Evolutionary conservation across 2,113 vertebrate genomes (phyloP).

Genomic region (Takifugu flavidus): DNA sequence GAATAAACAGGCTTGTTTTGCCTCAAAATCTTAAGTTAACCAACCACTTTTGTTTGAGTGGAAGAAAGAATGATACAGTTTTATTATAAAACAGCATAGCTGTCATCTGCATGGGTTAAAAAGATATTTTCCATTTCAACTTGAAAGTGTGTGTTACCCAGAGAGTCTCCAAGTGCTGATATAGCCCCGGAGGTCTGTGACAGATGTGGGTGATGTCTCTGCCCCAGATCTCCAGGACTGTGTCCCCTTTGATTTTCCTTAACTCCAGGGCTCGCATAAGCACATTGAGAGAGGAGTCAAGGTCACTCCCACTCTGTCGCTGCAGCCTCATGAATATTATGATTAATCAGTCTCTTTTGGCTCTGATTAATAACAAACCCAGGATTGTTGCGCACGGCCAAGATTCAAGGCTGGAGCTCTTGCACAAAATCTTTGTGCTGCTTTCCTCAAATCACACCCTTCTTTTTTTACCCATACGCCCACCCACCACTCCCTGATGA

Average conservation of each 20-base stretch:
- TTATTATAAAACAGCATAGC: not conserved
- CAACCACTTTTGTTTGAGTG: too few relatives aligned
- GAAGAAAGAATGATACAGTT: too few relatives aligned
- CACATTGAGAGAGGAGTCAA: conserved; percentile 67
- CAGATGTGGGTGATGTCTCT: conserved; percentile 65
- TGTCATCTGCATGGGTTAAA: not conserved
- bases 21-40: too few relatives aligned
- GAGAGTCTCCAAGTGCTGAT: conserved; percentile 44
- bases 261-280: conserved; percentile 60
- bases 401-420: conserved; percentile 45
- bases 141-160: conserved; percentile 45
- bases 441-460: conserved; percentile 10
- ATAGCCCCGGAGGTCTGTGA: conserved; percentile 64
- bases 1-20: too few relatives aligned
- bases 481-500: conserved; percentile 29
- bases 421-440: conserved; percentile 32
- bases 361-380: conserved; percentile 62
- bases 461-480: conserved; percentile 15
- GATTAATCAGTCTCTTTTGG: conserved; percentile 71
- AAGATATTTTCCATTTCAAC: conserved; percentile 14
- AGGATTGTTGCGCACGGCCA: conserved; percentile 42
- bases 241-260: conserved; percentile 72
- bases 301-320: conserved; percentile 66
- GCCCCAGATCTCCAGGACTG: conserved; percentile 67
- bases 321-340: conserved; percentile 73